phyloP scores from a whole-genome alignment of 2,888 invertebrate genomes.

The Caenorhabditis doughertyi region DNA sequence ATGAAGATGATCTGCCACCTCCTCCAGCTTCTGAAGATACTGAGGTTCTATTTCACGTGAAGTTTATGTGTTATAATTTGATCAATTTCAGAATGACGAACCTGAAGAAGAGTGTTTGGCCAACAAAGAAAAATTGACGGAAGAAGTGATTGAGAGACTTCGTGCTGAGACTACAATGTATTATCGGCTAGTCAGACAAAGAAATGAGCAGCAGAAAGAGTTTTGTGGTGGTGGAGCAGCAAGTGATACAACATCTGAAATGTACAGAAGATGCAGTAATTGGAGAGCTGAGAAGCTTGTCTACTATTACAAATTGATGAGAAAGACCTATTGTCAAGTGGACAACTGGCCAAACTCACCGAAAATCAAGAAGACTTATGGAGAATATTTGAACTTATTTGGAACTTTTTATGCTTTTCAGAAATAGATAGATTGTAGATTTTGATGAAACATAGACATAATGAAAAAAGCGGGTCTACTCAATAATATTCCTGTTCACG shows the following conservation, averaged over 20 bases:
- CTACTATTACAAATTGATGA: slow-evolving; percentile 79
- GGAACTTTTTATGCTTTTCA: slow-evolving; percentile 79
- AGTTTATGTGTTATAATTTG: too few relatives aligned
- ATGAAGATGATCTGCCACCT: slow-evolving; percentile 66
- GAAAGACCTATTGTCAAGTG: slow-evolving; percentile 76
- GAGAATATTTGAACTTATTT: slow-evolving; percentile 73
- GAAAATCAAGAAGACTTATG: slow-evolving; percentile 74
- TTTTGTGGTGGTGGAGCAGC: slow-evolving; percentile 50
- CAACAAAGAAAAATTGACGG: slow-evolving; percentile 68
- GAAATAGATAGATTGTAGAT: slow-evolving; percentile 43
- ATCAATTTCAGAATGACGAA: slow-evolving; percentile 52
- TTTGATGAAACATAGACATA: background rate
- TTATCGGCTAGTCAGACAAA: slow-evolving; percentile 47
- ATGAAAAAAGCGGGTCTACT: slow-evolving; percentile 37
- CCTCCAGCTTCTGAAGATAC: slow-evolving; percentile 33
- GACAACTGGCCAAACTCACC: slow-evolving; percentile 76
- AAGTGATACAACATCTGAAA: slow-evolving; percentile 17
- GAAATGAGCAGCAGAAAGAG: slow-evolving; percentile 67
- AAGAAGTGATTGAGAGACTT: slow-evolving; percentile 67
- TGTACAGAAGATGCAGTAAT: slow-evolving; percentile 66
- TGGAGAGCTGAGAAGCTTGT: slow-evolving; percentile 79
- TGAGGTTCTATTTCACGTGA: slow-evolving; percentile 1
- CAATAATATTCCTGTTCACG: slow-evolving; percentile 30
- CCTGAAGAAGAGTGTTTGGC: slow-evolving; percentile 77
- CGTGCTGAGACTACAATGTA: slow-evolving; percentile 51